Conservation (phyloP, 2,797 vertebrate genomes). For the Phoeniculus purpureus region DNA sequence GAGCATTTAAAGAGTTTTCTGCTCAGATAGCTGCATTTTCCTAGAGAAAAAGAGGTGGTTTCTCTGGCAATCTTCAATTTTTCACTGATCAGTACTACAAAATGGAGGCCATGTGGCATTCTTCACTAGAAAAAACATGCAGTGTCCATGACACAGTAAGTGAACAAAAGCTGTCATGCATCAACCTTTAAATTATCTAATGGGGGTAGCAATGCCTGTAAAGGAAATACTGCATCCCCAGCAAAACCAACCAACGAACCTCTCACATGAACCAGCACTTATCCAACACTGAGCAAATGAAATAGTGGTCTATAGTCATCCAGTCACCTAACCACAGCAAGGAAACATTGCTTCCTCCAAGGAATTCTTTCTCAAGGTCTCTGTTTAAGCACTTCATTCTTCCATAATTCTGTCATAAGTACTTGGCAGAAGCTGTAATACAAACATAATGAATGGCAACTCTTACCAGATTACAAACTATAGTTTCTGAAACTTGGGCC, state of each 20-base stretch:
- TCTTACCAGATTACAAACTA: neutral
- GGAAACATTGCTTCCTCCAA: neutral
- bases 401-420: conserved; percentile 6
- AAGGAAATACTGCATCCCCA: conserved; percentile 1
- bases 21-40: neutral
- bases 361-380: conserved; percentile 25
- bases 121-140: neutral
- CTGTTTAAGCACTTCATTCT: conserved; percentile 7
- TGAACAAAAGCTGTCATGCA: neutral
- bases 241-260: neutral
- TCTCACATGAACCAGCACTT: neutral
- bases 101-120: neutral
- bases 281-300: neutral
- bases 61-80: neutral
- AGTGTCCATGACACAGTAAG: neutral
- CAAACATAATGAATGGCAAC: neutral
- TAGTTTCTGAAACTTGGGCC: neutral
- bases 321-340: conserved; percentile 31
- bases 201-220: neutral
- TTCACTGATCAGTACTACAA: neutral
- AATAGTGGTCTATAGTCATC: neutral
- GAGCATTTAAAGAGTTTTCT: neutral
- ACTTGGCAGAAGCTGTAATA: conserved; percentile 29
- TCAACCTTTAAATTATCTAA: neutral
- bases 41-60: neutral